Evolutionary conservation across 2,113 vertebrate species (phyloP), one percentile per base, ranked within the genome.

Genomic region (Daubentonia madagascariensis): DNA sequence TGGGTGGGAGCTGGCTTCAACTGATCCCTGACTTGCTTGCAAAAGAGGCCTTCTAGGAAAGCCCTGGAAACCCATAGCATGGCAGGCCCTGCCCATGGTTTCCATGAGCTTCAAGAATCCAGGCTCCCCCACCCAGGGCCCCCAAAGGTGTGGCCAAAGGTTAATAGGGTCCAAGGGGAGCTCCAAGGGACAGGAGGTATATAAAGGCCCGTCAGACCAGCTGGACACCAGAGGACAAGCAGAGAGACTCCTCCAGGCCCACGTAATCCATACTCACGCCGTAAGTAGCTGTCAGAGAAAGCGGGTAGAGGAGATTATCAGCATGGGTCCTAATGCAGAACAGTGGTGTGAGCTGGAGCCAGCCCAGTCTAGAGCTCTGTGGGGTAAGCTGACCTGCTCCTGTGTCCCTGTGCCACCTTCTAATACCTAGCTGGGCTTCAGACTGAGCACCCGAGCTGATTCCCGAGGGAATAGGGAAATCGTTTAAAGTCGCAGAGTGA

Each of bases 81-180:
- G n/a, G 52, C 45, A 8, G 32, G 37, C 22, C 32, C 84, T n/a
- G 40, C 63, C 65, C 0, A 0, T 14, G 43, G 97, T 97, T 96
- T 97, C 97, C 52, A 45, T 0, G 81, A 92, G 81, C 67, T 30
- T 68, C 81, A 79, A 85, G 97, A 95, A 97, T 95, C 67, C 90
- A 59, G 67, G 22, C 25, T 89, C 50, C 83, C 75, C 68, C 40
- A 57, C 52, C 59, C 84, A 54, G 75, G 75, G 73, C 78, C 81
- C 72, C 87, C 81, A 96, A 40, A 32, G 3, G 1, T 57, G 54
- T 54, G 91, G 76, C 50, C 95, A 97, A 96, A 97, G 84, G 90
- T 94, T 50, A 96, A 73, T 35, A 85, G 54, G 67, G 43, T 48
- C 45, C 16, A 5, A 7, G 70, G 30, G 45, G 28, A 76, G 73